A percentile compares a stretch with the other conserved stretches of the same genome.
These are phyloP conservation scores for Mythimna pallens DNA, from an alignment of 2,888 invertebrate genomes.

Conservation along the genomic window DNA sequence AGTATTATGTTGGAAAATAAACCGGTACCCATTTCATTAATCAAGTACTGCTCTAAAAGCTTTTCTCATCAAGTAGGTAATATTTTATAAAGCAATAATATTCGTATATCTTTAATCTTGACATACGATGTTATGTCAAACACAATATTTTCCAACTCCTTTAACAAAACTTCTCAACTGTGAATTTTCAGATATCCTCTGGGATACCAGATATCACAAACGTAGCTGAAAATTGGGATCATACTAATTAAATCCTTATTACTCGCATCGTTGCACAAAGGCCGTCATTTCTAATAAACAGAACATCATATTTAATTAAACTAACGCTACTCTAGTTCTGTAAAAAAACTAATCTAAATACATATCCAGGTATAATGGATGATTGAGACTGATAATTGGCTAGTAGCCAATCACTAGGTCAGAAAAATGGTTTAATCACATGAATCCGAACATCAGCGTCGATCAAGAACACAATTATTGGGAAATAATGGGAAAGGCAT, in stretches of 20 bases:
- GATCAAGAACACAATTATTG: slow-evolving; percentile 40
- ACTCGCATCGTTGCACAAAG: slow-evolving; percentile 10
- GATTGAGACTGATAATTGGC: slow-evolving; percentile 40
- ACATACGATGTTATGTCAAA: not conserved
- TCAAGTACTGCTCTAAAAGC: not conserved
- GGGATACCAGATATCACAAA: not conserved
- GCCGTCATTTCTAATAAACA: not conserved
- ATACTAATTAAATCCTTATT: slow-evolving; percentile 16
- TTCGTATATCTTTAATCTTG: not conserved
- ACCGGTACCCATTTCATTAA: not conserved
- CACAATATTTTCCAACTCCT: not conserved
- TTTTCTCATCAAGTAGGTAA: not conserved
- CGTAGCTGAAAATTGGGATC: not conserved
- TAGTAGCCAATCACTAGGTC: slow-evolving; percentile 45
- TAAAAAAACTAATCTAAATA: slow-evolving; percentile 14
- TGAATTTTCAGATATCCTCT: not conserved
- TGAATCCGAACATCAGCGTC: slow-evolving; percentile 31
- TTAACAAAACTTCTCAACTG: not conserved
- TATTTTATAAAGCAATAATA: not conserved
- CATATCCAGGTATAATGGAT: too few species aligned
- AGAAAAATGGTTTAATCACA: slow-evolving; percentile 39
- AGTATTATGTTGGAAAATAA: too few species aligned
- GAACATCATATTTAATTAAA: slow-evolving; percentile 14
- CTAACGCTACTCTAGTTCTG: not conserved
- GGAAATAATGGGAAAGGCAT: slow-evolving; percentile 40